phyloP scores from a whole-genome alignment of 2,797 vertebrate species.

The Prionace glauca region DNA sequence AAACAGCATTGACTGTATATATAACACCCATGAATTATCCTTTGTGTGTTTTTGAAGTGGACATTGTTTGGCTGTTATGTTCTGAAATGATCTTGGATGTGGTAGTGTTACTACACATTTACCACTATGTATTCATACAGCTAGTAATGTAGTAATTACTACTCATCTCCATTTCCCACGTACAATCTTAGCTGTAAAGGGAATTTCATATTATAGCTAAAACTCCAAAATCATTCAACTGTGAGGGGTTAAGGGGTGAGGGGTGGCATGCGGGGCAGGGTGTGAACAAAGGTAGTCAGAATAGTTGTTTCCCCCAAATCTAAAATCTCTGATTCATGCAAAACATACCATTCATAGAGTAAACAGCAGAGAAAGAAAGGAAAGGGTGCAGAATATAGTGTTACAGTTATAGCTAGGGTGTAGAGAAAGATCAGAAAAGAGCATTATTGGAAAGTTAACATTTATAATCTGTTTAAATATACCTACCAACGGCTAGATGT shows the following conservation, averaged over 20 bases:
- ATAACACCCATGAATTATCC: neutral
- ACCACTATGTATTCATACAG: neutral
- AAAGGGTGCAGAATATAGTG: no score
- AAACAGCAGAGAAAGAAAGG: no score
- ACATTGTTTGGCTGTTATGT: neutral
- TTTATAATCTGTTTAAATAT: neutral
- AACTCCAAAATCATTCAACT: neutral
- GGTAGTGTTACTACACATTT: neutral
- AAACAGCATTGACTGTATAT: neutral
- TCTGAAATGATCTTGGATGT: neutral
- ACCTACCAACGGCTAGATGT: neutral
- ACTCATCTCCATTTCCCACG: neutral
- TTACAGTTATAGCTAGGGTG: no score
- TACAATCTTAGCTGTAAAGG: neutral
- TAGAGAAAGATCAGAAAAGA: no score
- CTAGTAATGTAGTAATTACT: neutral
- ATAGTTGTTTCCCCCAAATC: neutral
- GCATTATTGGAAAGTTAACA: neutral
- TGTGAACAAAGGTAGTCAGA: neutral
- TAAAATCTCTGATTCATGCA: neutral
- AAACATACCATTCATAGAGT: no score
- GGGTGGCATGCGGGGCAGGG: no score
- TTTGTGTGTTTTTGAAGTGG: neutral
- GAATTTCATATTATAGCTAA: neutral
- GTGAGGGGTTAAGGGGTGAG: neutral